Evolutionary conservation across 2,888 invertebrate species (phyloP), one percentile per base, ranked within the genome.

Genomic region (Pseudococcus longispinus): DNA sequence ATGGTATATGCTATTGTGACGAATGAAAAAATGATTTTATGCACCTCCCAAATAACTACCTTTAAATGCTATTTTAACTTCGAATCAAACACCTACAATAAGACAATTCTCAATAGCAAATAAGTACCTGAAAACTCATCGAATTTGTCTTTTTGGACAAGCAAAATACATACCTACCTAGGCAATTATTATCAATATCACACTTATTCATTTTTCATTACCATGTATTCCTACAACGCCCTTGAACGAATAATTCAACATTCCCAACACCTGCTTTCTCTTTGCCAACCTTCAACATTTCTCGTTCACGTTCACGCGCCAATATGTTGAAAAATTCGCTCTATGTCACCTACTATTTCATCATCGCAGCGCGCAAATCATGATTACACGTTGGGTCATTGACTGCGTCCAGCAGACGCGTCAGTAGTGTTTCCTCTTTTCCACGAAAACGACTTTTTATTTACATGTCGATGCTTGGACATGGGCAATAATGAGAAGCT

Each of bases 301-400:
- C 77, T 80, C 77, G 20, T 80, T 42, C 77, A 80, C 77, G 77
- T 37, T 42, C 77, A 80, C 20, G 42, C 42, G 70, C 70, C 29
- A 70, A 70, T n/a, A n/a, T 70, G 70, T 15, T 29, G 29, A 70
- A 70, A 70, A 70, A 37, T 80, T 74, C 32, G 32, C 77, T 80
- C 42, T 80, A n/a, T 37, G 77, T 80, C 77, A 80, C 70, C 65
- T 77, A 29, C n/a, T 74, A 42, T 80, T 80, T 80, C 77, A 20
- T 80, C 77, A 80, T 80, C 23, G 13, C 37, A 37, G 8, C 37
- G 77, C n/a, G n/a, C 77, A 32, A 65, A 77, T 26, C n/a, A 37
- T 37, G 77, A 32, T n/a, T 20, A 32, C 15, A 80, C 8, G 42
- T 80, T 42, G 77, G 77, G 77, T 80, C 77, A 29, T 80, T 80